These are phyloP conservation scores for Fratercula arctica DNA, from an alignment of 2,797 vertebrate species.

Conservation along the genomic window DNA sequence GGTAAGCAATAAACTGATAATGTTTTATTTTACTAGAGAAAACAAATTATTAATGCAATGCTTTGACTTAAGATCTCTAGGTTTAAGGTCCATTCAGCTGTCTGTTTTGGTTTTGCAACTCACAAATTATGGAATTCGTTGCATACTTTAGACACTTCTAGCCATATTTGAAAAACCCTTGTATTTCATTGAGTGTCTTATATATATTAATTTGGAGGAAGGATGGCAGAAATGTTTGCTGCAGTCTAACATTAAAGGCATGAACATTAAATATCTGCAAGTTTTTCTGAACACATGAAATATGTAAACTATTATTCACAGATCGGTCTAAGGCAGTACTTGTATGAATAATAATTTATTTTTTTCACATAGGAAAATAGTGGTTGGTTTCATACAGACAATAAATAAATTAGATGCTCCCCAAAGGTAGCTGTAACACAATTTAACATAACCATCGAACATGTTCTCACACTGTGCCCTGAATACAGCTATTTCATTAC, in stretches of 20 bases:
- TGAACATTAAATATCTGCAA: background rate
- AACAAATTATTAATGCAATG: background rate
- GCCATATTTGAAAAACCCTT: background rate
- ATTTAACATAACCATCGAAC: conserved; percentile 35
- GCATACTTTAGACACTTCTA: background rate
- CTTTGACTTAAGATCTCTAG: background rate
- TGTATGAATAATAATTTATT: background rate
- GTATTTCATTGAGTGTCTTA: background rate
- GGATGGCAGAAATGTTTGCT: background rate
- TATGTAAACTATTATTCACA: background rate
- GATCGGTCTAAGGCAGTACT: background rate
- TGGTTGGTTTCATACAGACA: conserved; percentile 15
- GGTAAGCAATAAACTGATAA: conserved; percentile 48
- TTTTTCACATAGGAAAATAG: background rate
- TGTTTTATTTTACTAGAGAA: background rate
- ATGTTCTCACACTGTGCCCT: conserved; percentile 30
- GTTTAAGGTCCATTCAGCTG: background rate
- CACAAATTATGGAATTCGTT: background rate
- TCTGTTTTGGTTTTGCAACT: background rate
- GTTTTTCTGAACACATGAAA: conserved; percentile 14
- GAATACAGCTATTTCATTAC: conserved; percentile 60
- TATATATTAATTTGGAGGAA: background rate
- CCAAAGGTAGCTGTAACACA: conserved; percentile 38
- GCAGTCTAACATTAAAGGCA: background rate
- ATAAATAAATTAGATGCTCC: conserved; percentile 36